Evolutionary conservation across 2,888 invertebrate genomes (phyloP), one percentile per base, ranked within the genome.

Genomic region (Cynaeus angustus): DNA sequence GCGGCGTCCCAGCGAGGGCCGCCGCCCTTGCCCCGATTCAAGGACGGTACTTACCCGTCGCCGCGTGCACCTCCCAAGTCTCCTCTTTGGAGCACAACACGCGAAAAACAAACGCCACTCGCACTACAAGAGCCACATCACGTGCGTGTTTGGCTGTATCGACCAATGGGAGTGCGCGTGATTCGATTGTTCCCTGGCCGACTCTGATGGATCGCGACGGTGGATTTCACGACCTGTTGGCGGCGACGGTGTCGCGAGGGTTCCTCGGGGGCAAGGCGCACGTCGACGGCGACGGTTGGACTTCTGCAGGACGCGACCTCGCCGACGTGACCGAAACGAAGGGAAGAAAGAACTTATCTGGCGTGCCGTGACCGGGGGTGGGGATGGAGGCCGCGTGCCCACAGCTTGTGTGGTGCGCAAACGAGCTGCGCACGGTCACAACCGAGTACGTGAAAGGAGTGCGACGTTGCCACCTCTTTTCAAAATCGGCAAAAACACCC

Each of bases 371-470:
- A 45, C 14, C 30, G 71, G 67, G 74, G 70, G 75, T 72, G 70
- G 72, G 72, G 76, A 68, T 41, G 61, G 72, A 72, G 68, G 64
- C 81, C 81, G 81, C 81, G 81, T 80, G 81, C 80, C 79, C 76
- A 74, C 75, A 75, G 77, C 76, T 78, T 80, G 80, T 78, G 79
- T 80, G 80, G 80, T 81, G 81, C 81, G 81, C 75, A 72, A 70
- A 78, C 30, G 55, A 37, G 58, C 30, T 80, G 81, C 80, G 80
- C 80, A 62, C 38, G 21, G 68, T 9, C 12, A 26, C 13, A 58
- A 50, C 66, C 59, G 70, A 53, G 74, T 73, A 74, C 72, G 68
- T 53, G 64, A 72, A 58, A 62, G 52, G 64, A 30, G 41, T 46
- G 53, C 48, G 3, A 68, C 38, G 76, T 78, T 78, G 79, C 74